A percentile compares a stretch with the other conserved stretches of the same genome.
phyloP scores from a whole-genome alignment of 37 sponge, comb jelly and placozoan species.

The Eunapius fragilis region DNA sequence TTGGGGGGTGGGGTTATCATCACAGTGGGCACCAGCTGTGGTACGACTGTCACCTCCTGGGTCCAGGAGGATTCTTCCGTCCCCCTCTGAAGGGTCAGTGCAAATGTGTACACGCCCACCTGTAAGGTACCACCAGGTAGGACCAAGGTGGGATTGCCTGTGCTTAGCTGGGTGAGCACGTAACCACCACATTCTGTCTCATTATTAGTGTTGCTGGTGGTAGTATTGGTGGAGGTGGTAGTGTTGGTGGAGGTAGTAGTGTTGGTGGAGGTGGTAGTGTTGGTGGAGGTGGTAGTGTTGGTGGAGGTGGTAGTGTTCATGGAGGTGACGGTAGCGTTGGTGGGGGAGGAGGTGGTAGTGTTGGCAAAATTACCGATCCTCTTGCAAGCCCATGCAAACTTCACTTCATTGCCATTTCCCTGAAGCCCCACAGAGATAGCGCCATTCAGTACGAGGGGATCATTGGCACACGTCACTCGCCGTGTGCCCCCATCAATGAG shows the following conservation, averaged over 20 bases:
- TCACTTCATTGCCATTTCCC: not conserved
- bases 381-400: conserved; percentile 19
- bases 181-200: not conserved
- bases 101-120: conserved; percentile 26
- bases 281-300: too few relatives aligned
- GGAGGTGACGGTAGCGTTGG: too few relatives aligned
- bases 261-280: too few relatives aligned
- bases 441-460: conserved; percentile 21
- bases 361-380: not conserved
- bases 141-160: not conserved
- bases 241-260: too few relatives aligned
- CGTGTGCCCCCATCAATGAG: conserved; percentile 15
- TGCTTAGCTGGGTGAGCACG: not conserved
- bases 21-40: conserved; percentile 9
- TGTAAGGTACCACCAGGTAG: conserved; percentile 7
- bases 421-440: conserved; percentile 11
- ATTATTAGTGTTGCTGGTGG: too few relatives aligned
- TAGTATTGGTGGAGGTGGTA: too few relatives aligned
- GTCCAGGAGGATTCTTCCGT: not conserved
- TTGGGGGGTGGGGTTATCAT: not conserved
- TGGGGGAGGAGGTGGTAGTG: too few relatives aligned
- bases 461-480: not conserved
- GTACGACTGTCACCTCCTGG: conserved; percentile 4
- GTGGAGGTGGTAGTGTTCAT: too few relatives aligned
- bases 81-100: not conserved